Evolutionary conservation across 2,888 invertebrate species (phyloP).

Genomic region (Gasteruption jaculator): DNA sequence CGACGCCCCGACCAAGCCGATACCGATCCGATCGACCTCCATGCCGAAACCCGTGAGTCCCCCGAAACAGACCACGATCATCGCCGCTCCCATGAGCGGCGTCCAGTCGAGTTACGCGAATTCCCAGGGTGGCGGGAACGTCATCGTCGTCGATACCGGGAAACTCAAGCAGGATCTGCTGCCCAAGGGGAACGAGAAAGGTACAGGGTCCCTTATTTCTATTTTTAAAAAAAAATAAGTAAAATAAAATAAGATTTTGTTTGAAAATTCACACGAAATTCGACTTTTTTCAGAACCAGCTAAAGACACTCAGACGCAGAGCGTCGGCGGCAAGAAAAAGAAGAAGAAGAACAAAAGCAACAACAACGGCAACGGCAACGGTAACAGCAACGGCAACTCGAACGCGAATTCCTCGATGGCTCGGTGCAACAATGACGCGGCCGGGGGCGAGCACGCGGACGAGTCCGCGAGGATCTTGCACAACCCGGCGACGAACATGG

Average conservation of each 20-base stretch:
- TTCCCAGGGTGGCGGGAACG: conserved; percentile 54
- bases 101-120: conserved; percentile 40
- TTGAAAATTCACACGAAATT: conserved; percentile 1
- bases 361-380: conserved; percentile 32
- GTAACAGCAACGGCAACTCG: conserved; percentile 22
- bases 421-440: conserved; percentile 23
- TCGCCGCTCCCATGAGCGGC: conserved; percentile 47
- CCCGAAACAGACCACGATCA: conserved; percentile 47
- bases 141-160: conserved; percentile 62
- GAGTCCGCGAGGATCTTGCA: conserved; percentile 50
- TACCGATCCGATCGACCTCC: conserved; percentile 41
- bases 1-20: conserved; percentile 50
- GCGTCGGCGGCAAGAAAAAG: conserved; percentile 56
- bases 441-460: conserved; percentile 30
- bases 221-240: conserved; percentile 3
- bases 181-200: conserved; percentile 41
- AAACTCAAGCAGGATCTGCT: conserved; percentile 54
- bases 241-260: background rate
- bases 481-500: conserved; percentile 61
- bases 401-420: conserved; percentile 18
- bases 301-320: conserved; percentile 28
- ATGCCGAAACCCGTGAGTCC: conserved; percentile 39
- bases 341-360: conserved; percentile 54
- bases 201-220: conserved; percentile 20
- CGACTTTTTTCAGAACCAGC: conserved; percentile 24